Conservation (phyloP, 1,140 invertebrate genomes). For the Drosophila funebris region DNA sequence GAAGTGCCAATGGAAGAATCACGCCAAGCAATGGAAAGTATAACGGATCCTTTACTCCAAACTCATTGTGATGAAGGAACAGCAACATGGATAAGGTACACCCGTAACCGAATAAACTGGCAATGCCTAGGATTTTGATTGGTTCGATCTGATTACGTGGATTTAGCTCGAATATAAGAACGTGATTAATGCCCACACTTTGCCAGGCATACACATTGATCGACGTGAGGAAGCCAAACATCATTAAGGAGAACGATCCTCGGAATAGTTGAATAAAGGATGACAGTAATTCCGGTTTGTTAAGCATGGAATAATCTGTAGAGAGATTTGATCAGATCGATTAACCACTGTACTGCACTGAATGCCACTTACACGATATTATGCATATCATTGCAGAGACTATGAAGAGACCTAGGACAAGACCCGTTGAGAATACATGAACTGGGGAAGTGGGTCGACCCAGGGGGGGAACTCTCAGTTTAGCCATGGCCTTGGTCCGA, state of each 20-base stretch:
- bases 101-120: conserved; percentile 87
- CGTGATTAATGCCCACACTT: conserved; percentile 90
- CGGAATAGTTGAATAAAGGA: conserved; percentile 85
- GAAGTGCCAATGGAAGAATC: conserved; percentile 85
- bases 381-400: conserved; percentile 85
- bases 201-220: conserved; percentile 90
- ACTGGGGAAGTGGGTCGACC: conserved; percentile 87
- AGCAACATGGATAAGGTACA: conserved; percentile 85
- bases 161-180: conserved; percentile 91
- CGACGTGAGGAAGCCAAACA: conserved; percentile 87
- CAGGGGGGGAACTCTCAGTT: conserved; percentile 88
- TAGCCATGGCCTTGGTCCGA: conserved; percentile 88
- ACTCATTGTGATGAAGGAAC: conserved; percentile 84
- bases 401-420: conserved; percentile 87
- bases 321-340: too few relatives aligned
- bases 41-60: conserved; percentile 85
- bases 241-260: conserved; percentile 86
- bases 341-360: not conserved
- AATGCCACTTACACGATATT: conserved; percentile 84
- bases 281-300: not conserved
- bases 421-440: conserved; percentile 87
- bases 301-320: conserved; percentile 42
- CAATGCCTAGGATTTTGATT: conserved; percentile 88
- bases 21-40: conserved; percentile 86
- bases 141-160: conserved; percentile 88